These are phyloP conservation scores for Eupithecia dodoneata DNA, from an alignment of 2,888 invertebrate species.

Conservation along the genomic window DNA sequence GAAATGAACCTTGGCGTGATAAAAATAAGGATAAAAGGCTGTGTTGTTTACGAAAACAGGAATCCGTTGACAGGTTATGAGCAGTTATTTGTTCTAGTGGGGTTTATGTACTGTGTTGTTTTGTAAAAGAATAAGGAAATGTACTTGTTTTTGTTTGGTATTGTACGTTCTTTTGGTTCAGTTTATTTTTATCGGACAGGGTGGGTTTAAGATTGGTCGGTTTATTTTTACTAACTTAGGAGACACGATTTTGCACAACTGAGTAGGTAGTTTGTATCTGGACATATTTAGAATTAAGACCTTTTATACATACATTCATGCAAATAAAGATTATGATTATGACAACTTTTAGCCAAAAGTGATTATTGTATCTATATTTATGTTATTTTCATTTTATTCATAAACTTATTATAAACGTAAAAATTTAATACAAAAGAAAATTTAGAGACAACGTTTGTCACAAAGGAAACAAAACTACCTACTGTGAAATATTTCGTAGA, in stretches of 20 bases:
- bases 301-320: too few species aligned
- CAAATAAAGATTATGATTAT: too few species aligned
- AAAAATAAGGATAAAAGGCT: constrained; percentile 39
- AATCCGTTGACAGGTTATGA: constrained; percentile 73
- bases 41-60: constrained; percentile 46
- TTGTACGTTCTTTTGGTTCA: neutral
- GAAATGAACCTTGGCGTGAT: constrained; percentile 51
- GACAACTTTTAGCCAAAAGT: neutral
- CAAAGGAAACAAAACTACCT: neutral
- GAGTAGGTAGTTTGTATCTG: too few species aligned
- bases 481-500: constrained; percentile 40
- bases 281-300: too few species aligned
- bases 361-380: neutral
- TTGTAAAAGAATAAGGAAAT: constrained; percentile 24
- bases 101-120: constrained; percentile 38
- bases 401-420: neutral
- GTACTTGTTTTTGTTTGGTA: constrained; percentile 18
- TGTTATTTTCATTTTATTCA: neutral
- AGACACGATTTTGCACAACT: too few species aligned
- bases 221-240: neutral
- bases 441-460: neutral
- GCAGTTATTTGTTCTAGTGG: constrained; percentile 61
- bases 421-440: neutral
- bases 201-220: neutral
- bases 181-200: neutral